A percentile compares a stretch with the other conserved stretches of the same genome.
phyloP scores from a whole-genome alignment of 2,797 vertebrate genomes.

The Sebastes steindachneri region DNA sequence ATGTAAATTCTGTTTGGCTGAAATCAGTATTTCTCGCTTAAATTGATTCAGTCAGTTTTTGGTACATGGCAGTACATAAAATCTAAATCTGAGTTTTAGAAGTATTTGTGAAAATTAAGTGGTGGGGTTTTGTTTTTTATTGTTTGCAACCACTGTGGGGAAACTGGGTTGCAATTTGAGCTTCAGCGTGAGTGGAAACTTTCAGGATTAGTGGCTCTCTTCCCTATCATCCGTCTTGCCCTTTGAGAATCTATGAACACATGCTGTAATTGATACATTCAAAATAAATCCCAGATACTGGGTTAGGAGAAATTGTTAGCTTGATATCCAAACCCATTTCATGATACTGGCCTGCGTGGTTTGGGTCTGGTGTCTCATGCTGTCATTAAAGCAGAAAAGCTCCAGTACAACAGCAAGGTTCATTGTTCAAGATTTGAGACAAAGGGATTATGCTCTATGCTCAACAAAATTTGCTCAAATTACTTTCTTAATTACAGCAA shows the following conservation, averaged over 20 bases:
- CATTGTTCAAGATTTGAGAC: slow-evolving; percentile 1
- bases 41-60: slow-evolving; percentile 28
- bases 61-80: slow-evolving; percentile 14
- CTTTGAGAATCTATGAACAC: slow-evolving; percentile 25
- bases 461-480: no score
- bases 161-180: slow-evolving; percentile 31
- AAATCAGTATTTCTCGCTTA: slow-evolving; percentile 16
- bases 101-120: slow-evolving; percentile 46
- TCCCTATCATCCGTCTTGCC: slow-evolving; percentile 1
- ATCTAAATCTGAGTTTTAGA: slow-evolving; percentile 23
- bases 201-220: slow-evolving; percentile 31
- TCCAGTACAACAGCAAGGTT: slow-evolving; percentile 6
- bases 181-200: slow-evolving; percentile 32
- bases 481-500: no score
- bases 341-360: slow-evolving; percentile 12
- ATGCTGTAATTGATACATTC: slow-evolving; percentile 39
- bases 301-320: slow-evolving; percentile 30
- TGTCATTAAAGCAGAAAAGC: slow-evolving; percentile 18
- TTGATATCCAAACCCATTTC: slow-evolving; percentile 28
- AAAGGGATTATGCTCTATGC: no score
- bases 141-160: slow-evolving; percentile 29
- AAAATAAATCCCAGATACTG: slow-evolving; percentile 39
- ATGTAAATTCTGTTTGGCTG: slow-evolving; percentile 32
- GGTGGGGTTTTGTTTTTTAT: slow-evolving; percentile 28
- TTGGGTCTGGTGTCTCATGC: slow-evolving; percentile 10